Percentiles rank a stretch among this genome's conserved stretches.
phyloP scores from a whole-genome alignment of 2,888 invertebrate genomes.

The Pandemis heparana region DNA sequence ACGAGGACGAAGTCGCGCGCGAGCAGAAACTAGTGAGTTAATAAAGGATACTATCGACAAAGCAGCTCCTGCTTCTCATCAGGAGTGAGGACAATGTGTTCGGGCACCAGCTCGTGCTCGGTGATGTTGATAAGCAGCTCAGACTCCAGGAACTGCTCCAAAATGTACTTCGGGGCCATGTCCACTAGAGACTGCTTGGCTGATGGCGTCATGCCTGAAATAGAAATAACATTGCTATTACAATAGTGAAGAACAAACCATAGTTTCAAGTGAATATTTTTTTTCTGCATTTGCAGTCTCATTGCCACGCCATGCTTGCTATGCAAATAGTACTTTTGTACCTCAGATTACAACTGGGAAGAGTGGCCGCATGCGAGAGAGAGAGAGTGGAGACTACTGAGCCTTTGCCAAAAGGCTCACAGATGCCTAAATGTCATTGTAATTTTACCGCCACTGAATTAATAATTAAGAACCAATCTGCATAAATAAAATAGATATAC shows the following conservation, averaged over 20 bases:
- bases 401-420: no score
- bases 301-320: neutral
- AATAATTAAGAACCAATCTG: no score
- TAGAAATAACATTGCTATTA: constrained; percentile 13
- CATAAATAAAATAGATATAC: no score
- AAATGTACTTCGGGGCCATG: constrained; percentile 99
- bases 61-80: constrained; percentile 99
- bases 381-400: no score
- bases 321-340: neutral
- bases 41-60: constrained; percentile 93
- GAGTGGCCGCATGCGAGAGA: no score
- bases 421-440: no score
- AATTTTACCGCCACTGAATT: no score
- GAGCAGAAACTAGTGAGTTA: no score
- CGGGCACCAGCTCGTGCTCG: constrained; percentile 99
- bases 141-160: constrained; percentile 98
- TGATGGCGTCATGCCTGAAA: constrained; percentile 98
- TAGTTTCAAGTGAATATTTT: no score
- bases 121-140: constrained; percentile 99
- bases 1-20: no score
- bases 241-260: neutral
- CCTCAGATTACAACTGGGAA: no score
- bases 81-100: constrained; percentile 99
- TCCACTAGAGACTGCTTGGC: constrained; percentile 98
- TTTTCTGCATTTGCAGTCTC: neutral